Evolutionary conservation across 2,888 invertebrate species (phyloP).

Genomic region (Eristalis intricaria): DNA sequence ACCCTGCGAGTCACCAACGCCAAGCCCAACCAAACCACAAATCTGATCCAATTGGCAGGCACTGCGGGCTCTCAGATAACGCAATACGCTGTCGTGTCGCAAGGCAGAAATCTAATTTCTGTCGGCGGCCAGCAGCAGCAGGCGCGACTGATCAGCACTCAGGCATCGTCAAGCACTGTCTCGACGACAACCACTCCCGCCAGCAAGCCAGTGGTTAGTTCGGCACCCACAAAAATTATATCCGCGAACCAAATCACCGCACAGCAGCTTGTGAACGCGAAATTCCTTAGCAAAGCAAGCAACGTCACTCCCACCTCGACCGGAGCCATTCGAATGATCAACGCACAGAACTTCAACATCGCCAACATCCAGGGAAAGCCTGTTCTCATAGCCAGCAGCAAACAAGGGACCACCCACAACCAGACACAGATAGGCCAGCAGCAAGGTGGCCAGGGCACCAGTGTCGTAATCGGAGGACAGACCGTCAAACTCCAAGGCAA

Average conservation of each 20-base stretch:
- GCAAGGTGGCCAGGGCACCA: slow-evolving; percentile 79
- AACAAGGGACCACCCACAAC: slow-evolving; percentile 73
- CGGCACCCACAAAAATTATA: slow-evolving; percentile 72
- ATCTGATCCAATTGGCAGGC: slow-evolving; percentile 82
- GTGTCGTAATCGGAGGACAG: slow-evolving; percentile 80
- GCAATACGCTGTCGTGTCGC: slow-evolving; percentile 82
- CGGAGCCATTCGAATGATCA: slow-evolving; percentile 82
- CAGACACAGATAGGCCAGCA: slow-evolving; percentile 80
- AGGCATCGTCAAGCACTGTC: slow-evolving; percentile 66
- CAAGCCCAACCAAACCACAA: slow-evolving; percentile 81
- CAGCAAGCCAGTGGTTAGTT: slow-evolving; percentile 58
- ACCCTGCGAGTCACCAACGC: slow-evolving; percentile 81
- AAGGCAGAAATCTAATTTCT: slow-evolving; percentile 81
- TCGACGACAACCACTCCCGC: slow-evolving; percentile 64
- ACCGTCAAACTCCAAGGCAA: slow-evolving; percentile 79
- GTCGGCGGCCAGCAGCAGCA: slow-evolving; percentile 75
- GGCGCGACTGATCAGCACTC: slow-evolving; percentile 76
- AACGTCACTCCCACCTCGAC: slow-evolving; percentile 58
- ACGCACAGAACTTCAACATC: slow-evolving; percentile 81
- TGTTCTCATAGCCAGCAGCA: slow-evolving; percentile 83
- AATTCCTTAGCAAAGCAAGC: slow-evolving; percentile 80
- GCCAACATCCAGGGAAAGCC: slow-evolving; percentile 84
- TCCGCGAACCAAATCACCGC: slow-evolving; percentile 74
- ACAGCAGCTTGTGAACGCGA: slow-evolving; percentile 82
- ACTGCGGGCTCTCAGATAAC: slow-evolving; percentile 78